Base-by-base conservation (phyloP, 1,140 invertebrate species). In the Metopolophium dirhodum region DNA sequence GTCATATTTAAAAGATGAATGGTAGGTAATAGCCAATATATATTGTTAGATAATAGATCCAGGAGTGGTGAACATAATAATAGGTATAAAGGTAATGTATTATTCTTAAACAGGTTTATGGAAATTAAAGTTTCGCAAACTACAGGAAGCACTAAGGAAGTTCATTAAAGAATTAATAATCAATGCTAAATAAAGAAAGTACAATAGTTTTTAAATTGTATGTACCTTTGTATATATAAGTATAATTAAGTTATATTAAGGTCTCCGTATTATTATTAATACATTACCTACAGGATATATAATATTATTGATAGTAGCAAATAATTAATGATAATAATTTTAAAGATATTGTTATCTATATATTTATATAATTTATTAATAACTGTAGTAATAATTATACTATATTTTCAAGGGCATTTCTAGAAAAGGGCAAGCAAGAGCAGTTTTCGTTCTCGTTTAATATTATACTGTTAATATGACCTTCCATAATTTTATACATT, bases 381-480 rank as follows among this genome's bases (percentile, higher is more conserved):
- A 85, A 41, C 22, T 8, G 23, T 83, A 83, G 37, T 83, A 85
- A n/a, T 85, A 85, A 37, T 41, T 7, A 49, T 51, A 49, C 0
- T 49, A 49, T 35, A 47, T 87, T 49, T 87, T 87, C 86, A 87
- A 49, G 86, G 86, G 30, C 86, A 49, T 87, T 87, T 87, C 26
- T 49, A 87, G 86, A 85, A 85, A 85, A 85, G 83, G 83, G 41
- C 83, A 85, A 85, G 22, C n/a, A 77, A 77, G 61, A n/a, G n/a
- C 61, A 77, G 61, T 77, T 77, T 77, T 77, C 61, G 14, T 77
- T 77, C 61, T 77, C 61, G 61, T n/a, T 68, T 14, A 77, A 77
- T 30, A 35, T 77, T 77, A 77, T n/a, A 30, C 14, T 77, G 61
- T 77, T 77, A 6, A n/a, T 77, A n/a, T 77, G 61, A 77, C 61